Base-by-base conservation (phyloP, 2,113 vertebrate species). In the Sceloporus tristichus region DNA sequence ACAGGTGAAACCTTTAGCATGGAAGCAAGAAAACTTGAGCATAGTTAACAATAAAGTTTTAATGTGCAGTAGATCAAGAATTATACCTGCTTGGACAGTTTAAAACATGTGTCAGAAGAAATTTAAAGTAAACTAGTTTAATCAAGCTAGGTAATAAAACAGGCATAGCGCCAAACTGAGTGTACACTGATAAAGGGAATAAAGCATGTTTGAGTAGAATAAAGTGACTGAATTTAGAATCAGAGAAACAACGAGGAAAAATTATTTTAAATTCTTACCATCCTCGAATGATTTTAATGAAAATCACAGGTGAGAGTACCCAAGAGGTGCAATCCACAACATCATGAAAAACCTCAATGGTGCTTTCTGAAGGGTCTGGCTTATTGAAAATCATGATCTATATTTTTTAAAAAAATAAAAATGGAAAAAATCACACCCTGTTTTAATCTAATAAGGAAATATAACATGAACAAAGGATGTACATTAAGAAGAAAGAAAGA, bases 231-330 rank as follows among this genome's bases (percentile, higher is more conserved):
- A 19, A 54, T 77, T 68, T 29, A 70, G 40, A 83, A 70, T 38
- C 21, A 29, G 23, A 25, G 62, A 71, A 76, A 10, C 23, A 82
- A 13, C 16, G 34, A 34, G 1, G n/a, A 11, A 79, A 74, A 3
- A 70, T 86, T 85, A 87, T 56, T n/a, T 2, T 78, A 62, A 62
- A 81, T 8, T 48, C 97, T 95, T 96, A 99, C 99, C 99, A 99
- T 97, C 99, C 99, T 97, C 98, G 96, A 85, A 98, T 76, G 66
- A 98, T 98, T 96, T 96, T 98, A 77, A 99, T 85, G 8, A 98
- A 96, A 88, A 99, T 97, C 86, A 97, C 92, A 16, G 98, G 97
- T 1, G 98, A 98, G 2, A 99, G 95, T 87, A 93, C 95, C 96
- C 98, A 97, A 0, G 95, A 90, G 19, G 96, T 98, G 83, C 98